Evolutionary conservation across 1,140 invertebrate species (phyloP).

Genomic region (Mizuhopecten yessoensis): DNA sequence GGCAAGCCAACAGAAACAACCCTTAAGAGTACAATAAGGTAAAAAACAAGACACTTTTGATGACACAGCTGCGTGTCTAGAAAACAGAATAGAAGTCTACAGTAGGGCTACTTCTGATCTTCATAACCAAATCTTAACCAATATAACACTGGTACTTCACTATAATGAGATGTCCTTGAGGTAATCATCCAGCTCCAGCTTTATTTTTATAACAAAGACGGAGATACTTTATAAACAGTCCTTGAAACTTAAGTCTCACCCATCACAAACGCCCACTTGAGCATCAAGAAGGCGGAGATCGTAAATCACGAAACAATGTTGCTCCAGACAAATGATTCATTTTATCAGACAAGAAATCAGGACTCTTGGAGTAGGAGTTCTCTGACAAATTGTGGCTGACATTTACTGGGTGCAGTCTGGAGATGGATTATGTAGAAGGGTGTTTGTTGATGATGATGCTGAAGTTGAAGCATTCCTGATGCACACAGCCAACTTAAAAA

Average conservation of each 20-base stretch:
- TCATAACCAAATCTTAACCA: no score
- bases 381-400: neutral
- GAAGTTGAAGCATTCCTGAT: neutral
- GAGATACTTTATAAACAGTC: neutral
- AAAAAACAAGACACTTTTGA: neutral
- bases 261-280: slow-evolving; percentile 6
- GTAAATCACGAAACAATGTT: neutral
- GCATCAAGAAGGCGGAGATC: slow-evolving; percentile 11
- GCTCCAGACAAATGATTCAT: neutral
- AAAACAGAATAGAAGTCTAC: neutral
- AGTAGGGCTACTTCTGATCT: neutral
- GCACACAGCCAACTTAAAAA: neutral
- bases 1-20: neutral
- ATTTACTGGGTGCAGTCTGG: neutral
- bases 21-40: neutral
- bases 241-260: neutral
- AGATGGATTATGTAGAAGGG: neutral
- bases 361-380: neutral
- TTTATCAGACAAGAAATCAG: neutral
- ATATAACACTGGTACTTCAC: neutral
- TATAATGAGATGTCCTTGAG: neutral
- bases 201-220: neutral
- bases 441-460: neutral
- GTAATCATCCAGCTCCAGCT: neutral
- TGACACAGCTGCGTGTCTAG: neutral